These are phyloP conservation scores for Heliconius melpomene DNA, from an alignment of 1,140 invertebrate genomes.

Conservation along the genomic window DNA sequence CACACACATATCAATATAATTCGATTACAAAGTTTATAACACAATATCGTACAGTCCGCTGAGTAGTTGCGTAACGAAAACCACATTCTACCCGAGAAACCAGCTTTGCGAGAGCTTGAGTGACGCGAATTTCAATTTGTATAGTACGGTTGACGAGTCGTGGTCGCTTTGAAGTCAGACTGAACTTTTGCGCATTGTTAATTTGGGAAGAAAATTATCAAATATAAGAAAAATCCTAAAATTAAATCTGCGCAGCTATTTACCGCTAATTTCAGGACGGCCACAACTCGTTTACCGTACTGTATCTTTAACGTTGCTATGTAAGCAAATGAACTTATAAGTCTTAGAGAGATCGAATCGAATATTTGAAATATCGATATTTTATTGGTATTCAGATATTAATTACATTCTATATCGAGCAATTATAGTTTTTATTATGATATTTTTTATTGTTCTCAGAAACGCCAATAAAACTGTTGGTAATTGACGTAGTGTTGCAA, in stretches of 20 bases:
- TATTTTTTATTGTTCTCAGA: not conserved
- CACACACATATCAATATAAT: conserved; percentile 17
- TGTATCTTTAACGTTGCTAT: not conserved
- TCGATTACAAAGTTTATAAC: conserved; percentile 22
- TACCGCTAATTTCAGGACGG: no score
- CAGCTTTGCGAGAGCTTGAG: conserved; percentile 26
- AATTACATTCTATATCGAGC: not conserved
- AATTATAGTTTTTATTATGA: not conserved
- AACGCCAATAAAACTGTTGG: conserved; percentile 8
- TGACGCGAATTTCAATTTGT: conserved; percentile 34
- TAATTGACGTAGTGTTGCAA: not conserved
- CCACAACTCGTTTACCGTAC: no score
- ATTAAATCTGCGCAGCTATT: no score
- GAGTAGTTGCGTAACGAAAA: conserved; percentile 31
- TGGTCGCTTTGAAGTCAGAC: no score
- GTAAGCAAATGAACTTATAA: not conserved
- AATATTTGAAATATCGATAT: conserved; percentile 8
- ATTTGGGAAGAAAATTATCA: no score
- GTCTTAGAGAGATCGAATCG: not conserved
- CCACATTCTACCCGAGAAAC: conserved; percentile 30
- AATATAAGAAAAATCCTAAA: no score
- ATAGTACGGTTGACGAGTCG: no score
- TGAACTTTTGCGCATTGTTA: no score
- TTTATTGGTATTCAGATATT: not conserved
- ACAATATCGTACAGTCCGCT: conserved; percentile 28